phyloP scores from a whole-genome alignment of 2,113 vertebrate species.

The Cardinalis cardinalis region DNA sequence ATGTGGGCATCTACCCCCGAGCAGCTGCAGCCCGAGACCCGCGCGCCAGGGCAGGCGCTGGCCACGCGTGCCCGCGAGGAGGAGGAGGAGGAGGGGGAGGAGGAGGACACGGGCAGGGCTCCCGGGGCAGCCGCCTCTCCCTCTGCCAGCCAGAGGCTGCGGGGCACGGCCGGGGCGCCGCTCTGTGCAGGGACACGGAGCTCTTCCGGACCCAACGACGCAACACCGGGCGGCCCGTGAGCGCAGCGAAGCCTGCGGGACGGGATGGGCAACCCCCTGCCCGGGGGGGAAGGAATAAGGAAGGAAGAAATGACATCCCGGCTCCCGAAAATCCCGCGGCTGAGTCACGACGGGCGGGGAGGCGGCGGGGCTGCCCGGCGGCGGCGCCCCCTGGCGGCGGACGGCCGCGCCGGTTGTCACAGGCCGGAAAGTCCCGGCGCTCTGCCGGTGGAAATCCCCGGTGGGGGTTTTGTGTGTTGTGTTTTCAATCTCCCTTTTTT shows the following conservation, averaged over 20 bases:
- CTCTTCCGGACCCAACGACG: not conserved
- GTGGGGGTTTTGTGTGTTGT: not conserved
- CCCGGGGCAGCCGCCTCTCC: rapidly evolving
- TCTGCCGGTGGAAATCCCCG: conserved; percentile 71
- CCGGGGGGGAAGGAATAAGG: not conserved
- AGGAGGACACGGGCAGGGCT: rapidly evolving
- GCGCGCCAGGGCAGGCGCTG: rapidly evolving
- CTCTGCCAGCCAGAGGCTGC: not conserved
- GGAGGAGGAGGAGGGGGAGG: rapidly evolving
- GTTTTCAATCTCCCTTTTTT: not conserved
- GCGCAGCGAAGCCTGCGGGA: not conserved
- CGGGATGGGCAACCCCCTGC: not conserved
- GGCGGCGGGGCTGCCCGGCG: not conserved
- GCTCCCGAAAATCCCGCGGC: not conserved
- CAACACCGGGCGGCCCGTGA: not conserved
- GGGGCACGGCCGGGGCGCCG: not conserved
- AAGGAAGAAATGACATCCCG: not conserved
- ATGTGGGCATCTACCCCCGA: not conserved
- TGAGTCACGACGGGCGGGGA: not conserved
- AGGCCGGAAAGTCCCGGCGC: conserved; percentile 66
- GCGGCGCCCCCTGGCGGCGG: not conserved
- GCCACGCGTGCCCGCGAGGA: rapidly evolving
- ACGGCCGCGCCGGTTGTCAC: not conserved
- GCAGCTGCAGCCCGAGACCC: not conserved
- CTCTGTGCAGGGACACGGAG: not conserved